Conservation (phyloP, 1,140 invertebrate species). For the Aphelenchoides fujianensis region DNA sequence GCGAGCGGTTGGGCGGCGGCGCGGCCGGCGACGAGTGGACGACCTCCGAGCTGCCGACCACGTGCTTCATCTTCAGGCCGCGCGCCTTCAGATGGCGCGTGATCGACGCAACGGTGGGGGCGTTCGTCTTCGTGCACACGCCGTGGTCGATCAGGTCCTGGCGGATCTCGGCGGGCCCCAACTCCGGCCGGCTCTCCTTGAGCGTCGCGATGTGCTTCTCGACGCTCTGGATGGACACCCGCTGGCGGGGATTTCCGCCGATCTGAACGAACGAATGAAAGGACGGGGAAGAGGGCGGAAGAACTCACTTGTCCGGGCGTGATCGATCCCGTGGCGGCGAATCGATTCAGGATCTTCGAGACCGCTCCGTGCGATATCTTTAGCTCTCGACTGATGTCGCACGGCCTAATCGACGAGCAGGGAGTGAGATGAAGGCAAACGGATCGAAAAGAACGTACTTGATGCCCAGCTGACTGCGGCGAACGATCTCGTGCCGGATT, state of each 20-base stretch:
- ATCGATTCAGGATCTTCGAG: conserved; percentile 82
- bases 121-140: conserved; percentile 30
- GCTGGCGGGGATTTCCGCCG: conserved; percentile 50
- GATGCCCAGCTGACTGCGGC: conserved; percentile 80
- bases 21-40: too few species aligned
- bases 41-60: too few species aligned
- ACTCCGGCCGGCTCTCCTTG: conserved; percentile 36
- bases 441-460: too few species aligned
- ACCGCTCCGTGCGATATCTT: conserved; percentile 85
- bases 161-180: conserved; percentile 42
- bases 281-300: not conserved
- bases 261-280: conserved; percentile 35
- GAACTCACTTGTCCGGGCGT: conserved; percentile 70
- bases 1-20: too few species aligned
- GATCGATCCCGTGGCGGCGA: conserved; percentile 81
- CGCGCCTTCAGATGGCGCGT: conserved; percentile 31
- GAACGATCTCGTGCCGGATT: conserved; percentile 79
- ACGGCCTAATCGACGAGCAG: too few species aligned
- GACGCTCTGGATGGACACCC: conserved; percentile 49
- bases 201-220: conserved; percentile 46
- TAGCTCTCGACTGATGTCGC: conserved; percentile 80
- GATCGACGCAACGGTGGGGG: conserved; percentile 43
- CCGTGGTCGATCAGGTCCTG: conserved; percentile 38
- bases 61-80: too few species aligned
- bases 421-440: too few species aligned